Evolutionary conservation across 2,888 invertebrate species (phyloP).

Genomic region (Lepidochitona cinerea): DNA sequence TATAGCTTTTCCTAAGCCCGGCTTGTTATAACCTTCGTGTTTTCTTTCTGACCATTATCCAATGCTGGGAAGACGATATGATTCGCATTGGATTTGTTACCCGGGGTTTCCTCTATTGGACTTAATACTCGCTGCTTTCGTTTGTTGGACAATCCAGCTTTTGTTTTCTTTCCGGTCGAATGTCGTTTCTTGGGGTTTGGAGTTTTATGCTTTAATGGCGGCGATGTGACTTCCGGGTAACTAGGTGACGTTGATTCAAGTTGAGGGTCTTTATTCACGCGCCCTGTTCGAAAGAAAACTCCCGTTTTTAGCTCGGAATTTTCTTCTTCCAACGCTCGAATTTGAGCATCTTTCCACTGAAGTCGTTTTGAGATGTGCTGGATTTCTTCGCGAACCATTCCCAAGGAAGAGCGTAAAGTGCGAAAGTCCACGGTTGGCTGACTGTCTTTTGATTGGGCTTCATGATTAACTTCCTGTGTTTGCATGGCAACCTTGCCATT

Average conservation of each 20-base stretch:
- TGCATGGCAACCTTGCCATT: background rate
- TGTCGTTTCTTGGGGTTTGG: background rate
- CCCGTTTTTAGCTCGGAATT: background rate
- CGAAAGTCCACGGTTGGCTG: background rate
- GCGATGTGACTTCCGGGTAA: background rate
- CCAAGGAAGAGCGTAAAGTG: background rate
- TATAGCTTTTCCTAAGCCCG: no score
- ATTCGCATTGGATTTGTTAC: background rate
- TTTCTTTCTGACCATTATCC: background rate
- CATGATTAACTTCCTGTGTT: background rate
- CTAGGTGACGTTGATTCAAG: background rate
- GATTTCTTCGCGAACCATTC: background rate
- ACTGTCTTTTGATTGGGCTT: background rate
- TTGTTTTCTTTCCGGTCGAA: background rate
- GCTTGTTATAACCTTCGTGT: background rate
- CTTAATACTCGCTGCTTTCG: background rate
- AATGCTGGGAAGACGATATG: background rate
- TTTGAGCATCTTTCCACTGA: constrained; percentile 4
- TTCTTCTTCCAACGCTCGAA: background rate
- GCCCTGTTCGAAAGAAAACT: background rate
- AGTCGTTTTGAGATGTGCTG: background rate
- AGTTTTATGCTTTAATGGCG: background rate
- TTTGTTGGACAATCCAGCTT: background rate
- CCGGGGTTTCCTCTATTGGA: background rate
- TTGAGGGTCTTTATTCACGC: background rate